Conservation (phyloP, 1,140 invertebrate species). For the Bombus picipes region DNA sequence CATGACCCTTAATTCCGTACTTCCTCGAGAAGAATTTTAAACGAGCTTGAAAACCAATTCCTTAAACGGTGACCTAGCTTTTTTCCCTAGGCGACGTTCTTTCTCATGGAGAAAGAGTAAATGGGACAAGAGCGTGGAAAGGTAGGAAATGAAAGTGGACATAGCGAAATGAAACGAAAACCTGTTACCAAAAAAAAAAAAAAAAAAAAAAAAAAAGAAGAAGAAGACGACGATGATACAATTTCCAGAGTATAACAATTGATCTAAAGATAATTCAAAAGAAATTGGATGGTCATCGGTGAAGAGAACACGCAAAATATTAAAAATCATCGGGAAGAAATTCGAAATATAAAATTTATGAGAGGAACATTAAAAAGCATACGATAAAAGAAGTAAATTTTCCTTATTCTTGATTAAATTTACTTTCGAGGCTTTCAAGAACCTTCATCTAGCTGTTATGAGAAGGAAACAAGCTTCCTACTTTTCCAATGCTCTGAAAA, state of each 20-base stretch:
- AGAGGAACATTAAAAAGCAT: neutral
- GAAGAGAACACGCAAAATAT: neutral
- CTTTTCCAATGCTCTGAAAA: neutral
- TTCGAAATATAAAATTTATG: neutral
- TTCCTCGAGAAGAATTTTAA: conserved; percentile 23
- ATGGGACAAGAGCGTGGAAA: too few relatives aligned
- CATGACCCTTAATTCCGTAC: neutral
- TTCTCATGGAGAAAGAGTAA: neutral
- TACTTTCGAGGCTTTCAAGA: neutral
- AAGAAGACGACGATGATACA: neutral
- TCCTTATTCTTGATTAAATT: neutral
- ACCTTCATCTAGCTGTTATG: neutral
- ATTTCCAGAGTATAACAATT: neutral
- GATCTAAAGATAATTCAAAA: neutral
- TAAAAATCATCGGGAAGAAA: neutral
- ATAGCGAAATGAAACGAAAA: conserved; percentile 23
- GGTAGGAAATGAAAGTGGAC: conserved; percentile 7
- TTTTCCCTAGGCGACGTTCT: neutral
- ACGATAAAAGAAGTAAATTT: neutral
- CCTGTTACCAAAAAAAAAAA: neutral
- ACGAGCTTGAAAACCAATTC: conserved; percentile 21
- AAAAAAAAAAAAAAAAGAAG: too few relatives aligned
- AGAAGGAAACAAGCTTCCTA: neutral
- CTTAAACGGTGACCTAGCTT: conserved; percentile 20
- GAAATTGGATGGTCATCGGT: too few relatives aligned